These are phyloP conservation scores for Microplitis manilae DNA, from an alignment of 2,888 invertebrate species.

Conservation along the genomic window DNA sequence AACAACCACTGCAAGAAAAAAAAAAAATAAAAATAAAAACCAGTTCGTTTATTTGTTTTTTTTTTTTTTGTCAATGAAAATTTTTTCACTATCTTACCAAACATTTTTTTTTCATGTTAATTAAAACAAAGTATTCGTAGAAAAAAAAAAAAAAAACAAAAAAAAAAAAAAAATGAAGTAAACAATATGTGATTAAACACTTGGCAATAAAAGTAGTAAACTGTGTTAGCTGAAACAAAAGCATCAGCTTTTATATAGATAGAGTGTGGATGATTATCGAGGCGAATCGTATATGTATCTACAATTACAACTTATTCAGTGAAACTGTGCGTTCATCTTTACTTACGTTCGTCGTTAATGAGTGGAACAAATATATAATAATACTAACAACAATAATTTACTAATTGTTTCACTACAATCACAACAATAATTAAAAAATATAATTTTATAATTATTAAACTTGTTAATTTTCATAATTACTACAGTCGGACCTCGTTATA, in stretches of 20 bases:
- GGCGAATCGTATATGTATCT: conserved; percentile 49
- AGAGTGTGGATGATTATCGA: conserved; percentile 52
- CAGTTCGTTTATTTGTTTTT: not conserved
- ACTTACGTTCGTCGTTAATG: conserved; percentile 22
- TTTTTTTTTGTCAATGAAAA: not conserved
- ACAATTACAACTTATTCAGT: conserved; percentile 51
- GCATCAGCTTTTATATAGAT: conserved; percentile 57
- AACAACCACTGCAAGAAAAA: conserved; percentile 44
- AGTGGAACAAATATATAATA: conserved; percentile 37
- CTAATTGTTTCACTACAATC: conserved; percentile 1
- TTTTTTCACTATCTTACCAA: conserved; percentile 54
- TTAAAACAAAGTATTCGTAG: not conserved
- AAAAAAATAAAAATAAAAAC: not conserved
- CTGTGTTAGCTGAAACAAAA: conserved; percentile 49
- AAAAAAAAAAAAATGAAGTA: not conserved
- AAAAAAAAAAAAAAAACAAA: too few species aligned
- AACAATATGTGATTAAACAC: not conserved
- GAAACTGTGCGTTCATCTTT: conserved; percentile 53
- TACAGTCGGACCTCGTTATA: too few species aligned
- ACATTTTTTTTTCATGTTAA: conserved; percentile 53
- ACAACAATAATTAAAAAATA: not conserved
- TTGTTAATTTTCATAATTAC: too few species aligned
- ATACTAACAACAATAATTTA: conserved; percentile 19
- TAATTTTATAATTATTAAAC: too few species aligned
- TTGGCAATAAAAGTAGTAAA: conserved; percentile 45